Conservation (phyloP, 2,113 vertebrate genomes). For the Panthera tigris region DNA sequence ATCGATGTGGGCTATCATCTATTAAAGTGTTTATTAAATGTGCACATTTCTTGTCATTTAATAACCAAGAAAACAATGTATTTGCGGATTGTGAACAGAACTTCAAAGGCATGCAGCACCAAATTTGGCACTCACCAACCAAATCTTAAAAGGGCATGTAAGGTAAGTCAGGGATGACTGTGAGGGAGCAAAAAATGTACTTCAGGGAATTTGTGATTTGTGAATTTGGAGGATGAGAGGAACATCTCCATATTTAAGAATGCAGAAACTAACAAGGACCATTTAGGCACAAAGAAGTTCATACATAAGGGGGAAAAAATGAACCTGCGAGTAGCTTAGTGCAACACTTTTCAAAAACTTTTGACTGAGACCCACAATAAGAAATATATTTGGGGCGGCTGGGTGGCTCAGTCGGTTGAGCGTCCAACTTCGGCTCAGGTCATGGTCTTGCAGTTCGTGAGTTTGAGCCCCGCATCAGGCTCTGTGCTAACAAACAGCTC, state of each 20-base stretch:
- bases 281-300: not conserved
- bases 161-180: not conserved
- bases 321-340: not conserved
- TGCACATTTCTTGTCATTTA: not conserved
- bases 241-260: not conserved
- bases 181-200: not conserved
- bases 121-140: not conserved
- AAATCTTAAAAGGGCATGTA: not conserved
- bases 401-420: no score
- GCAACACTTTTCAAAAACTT: not conserved
- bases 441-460: no score
- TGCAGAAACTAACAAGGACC: not conserved
- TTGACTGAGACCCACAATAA: not conserved
- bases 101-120: constrained; percentile 22
- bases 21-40: constrained; percentile 27
- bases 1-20: not conserved
- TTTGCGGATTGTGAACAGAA: not conserved
- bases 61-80: not conserved
- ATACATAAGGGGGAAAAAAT: not conserved
- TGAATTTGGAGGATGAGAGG: constrained; percentile 3
- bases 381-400: not conserved
- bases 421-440: no score
- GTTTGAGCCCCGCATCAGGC: no score
- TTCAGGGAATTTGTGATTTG: not conserved
- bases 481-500: no score